Percentiles rank a stretch among this genome's conserved stretches.
Conservation (phyloP, 2,797 vertebrate genomes). For the Molossus molossus region DNA sequence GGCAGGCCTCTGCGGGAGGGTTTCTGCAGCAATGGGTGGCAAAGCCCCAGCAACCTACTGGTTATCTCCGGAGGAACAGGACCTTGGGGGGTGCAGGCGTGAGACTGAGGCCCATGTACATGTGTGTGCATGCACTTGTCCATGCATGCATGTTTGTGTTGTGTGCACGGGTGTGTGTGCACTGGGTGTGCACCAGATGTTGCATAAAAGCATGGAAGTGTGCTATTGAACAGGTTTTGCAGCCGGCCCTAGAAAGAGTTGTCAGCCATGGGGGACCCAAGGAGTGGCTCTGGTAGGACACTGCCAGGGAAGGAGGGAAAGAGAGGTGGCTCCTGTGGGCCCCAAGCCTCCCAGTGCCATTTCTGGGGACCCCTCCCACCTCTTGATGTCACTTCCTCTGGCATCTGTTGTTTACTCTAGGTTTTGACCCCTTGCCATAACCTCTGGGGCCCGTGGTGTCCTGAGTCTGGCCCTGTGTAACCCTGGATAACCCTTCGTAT, state of each 20-base stretch:
- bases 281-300: background rate
- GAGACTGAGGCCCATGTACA: background rate
- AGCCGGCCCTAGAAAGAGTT: background rate
- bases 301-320: background rate
- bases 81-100: background rate
- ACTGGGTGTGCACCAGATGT: background rate
- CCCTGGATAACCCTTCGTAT: background rate
- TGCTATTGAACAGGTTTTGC: background rate
- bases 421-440: background rate
- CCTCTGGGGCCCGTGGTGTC: background rate
- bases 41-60: background rate
- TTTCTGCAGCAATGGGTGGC: background rate
- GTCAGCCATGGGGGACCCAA: background rate
- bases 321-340: background rate
- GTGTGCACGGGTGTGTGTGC: background rate
- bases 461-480: background rate
- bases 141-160: background rate
- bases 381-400: background rate
- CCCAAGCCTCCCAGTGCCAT: background rate
- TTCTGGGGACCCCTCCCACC: background rate
- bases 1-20: background rate
- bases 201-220: background rate
- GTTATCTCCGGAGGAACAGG: background rate
- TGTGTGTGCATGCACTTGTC: background rate
- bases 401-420: background rate